These are phyloP conservation scores for Hemibagrus guttatus DNA, from an alignment of 2,797 vertebrate genomes.

Conservation along the genomic window DNA sequence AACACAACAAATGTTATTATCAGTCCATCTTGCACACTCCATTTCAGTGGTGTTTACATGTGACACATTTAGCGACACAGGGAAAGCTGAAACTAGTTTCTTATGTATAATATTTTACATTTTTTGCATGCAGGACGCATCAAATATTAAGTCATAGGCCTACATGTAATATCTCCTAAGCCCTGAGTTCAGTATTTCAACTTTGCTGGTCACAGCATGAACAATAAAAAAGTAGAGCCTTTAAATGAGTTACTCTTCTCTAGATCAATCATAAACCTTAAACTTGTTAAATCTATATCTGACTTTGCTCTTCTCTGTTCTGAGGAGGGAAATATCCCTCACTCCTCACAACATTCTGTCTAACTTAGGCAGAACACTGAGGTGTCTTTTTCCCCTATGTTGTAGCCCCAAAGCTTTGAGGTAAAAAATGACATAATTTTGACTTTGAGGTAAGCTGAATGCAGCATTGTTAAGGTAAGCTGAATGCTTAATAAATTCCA, in stretches of 20 bases:
- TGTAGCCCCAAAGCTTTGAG: background rate
- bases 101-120: too few species aligned
- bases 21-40: background rate
- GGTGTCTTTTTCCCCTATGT: background rate
- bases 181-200: background rate
- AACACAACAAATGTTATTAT: conserved; percentile 16
- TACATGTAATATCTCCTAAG: too few species aligned
- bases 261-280: background rate
- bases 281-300: background rate
- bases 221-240: background rate
- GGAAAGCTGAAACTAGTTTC: background rate
- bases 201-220: background rate
- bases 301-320: background rate
- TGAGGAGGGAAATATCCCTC: background rate
- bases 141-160: background rate
- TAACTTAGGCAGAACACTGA: background rate
- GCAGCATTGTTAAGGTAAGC: background rate
- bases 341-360: background rate
- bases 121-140: background rate
- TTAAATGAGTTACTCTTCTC: background rate
- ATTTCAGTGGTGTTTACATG: background rate
- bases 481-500: background rate
- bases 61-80: background rate
- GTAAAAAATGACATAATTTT: background rate
- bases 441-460: background rate